Percentiles rank a stretch among this genome's conserved stretches.
These are phyloP conservation scores for Thamnophis sirtalis DNA, from an alignment of 2,113 vertebrate species.

Conservation along the genomic window DNA sequence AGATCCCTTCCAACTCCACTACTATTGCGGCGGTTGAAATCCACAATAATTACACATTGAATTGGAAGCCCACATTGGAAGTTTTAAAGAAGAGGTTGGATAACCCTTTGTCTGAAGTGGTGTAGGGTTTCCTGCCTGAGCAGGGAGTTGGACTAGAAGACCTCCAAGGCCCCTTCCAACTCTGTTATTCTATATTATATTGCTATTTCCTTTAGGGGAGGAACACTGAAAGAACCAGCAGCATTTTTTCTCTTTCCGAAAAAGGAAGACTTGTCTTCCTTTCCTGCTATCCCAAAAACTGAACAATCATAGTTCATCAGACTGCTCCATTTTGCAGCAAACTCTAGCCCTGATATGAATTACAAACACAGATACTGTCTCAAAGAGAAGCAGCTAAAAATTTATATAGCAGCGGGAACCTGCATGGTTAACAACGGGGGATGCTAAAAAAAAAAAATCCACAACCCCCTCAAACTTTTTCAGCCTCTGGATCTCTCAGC, in stretches of 20 bases:
- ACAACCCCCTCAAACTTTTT: fast-evolving
- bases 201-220: too few relatives aligned
- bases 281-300: background rate
- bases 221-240: background rate
- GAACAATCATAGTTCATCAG: background rate
- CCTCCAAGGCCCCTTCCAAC: too few relatives aligned
- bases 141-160: too few relatives aligned
- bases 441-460: background rate
- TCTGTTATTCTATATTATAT: too few relatives aligned
- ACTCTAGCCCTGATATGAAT: background rate
- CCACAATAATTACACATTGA: too few relatives aligned
- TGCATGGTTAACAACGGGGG: background rate
- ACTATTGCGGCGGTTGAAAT: too few relatives aligned
- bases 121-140: too few relatives aligned
- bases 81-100: too few relatives aligned
- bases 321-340: background rate
- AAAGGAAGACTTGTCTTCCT: background rate
- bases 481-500: background rate
- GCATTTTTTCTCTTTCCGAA: background rate
- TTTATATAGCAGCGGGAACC: too few relatives aligned
- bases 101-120: too few relatives aligned
- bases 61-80: too few relatives aligned
- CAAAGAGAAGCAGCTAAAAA: background rate
- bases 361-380: background rate
- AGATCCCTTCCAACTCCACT: too few relatives aligned